Evolutionary conservation across 2,113 vertebrate genomes (phyloP).

Genomic region (Anarrhichthys ocellatus): DNA sequence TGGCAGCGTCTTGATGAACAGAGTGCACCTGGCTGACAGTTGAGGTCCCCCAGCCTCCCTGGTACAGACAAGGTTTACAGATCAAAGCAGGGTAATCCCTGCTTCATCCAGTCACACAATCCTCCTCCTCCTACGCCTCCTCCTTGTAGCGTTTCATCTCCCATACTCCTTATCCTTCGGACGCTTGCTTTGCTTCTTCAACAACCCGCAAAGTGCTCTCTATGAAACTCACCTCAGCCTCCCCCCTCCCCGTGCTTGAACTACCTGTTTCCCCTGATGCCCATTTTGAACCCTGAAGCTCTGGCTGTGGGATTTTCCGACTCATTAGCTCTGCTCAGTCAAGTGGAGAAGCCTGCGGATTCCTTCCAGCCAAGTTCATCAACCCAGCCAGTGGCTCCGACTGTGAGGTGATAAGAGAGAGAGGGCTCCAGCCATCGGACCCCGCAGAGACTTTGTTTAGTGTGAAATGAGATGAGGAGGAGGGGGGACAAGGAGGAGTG

Average conservation of each 20-base stretch:
- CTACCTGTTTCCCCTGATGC: slow-evolving; percentile 69
- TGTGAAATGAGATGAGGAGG: slow-evolving; percentile 73
- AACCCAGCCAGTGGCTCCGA: slow-evolving; percentile 55
- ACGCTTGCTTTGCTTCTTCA: slow-evolving; percentile 8
- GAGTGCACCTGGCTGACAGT: slow-evolving; percentile 72
- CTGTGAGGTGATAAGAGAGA: slow-evolving; percentile 67
- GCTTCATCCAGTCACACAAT: slow-evolving; percentile 47
- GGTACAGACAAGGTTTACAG: slow-evolving; percentile 68
- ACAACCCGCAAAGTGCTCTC: slow-evolving; percentile 29
- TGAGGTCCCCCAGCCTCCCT: slow-evolving; percentile 49
- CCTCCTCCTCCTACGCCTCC: slow-evolving; percentile 47
- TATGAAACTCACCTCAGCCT: slow-evolving; percentile 41
- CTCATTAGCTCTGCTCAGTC: slow-evolving; percentile 81
- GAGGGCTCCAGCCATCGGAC: slow-evolving; percentile 51
- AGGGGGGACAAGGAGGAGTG: slow-evolving; percentile 35
- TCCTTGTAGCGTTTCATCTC: slow-evolving; percentile 42
- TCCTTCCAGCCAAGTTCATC: slow-evolving; percentile 80
- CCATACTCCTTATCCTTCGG: background rate
- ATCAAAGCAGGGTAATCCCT: slow-evolving; percentile 78
- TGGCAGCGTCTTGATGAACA: slow-evolving; percentile 62
- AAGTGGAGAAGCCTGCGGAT: slow-evolving; percentile 77
- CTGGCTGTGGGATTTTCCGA: slow-evolving; percentile 78
- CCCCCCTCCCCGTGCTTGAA: slow-evolving; percentile 18
- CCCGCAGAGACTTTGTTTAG: slow-evolving; percentile 75
- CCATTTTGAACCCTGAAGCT: slow-evolving; percentile 75